Conservation (phyloP, 2,797 vertebrate genomes). For the Tenualosa thibaudeaui region DNA sequence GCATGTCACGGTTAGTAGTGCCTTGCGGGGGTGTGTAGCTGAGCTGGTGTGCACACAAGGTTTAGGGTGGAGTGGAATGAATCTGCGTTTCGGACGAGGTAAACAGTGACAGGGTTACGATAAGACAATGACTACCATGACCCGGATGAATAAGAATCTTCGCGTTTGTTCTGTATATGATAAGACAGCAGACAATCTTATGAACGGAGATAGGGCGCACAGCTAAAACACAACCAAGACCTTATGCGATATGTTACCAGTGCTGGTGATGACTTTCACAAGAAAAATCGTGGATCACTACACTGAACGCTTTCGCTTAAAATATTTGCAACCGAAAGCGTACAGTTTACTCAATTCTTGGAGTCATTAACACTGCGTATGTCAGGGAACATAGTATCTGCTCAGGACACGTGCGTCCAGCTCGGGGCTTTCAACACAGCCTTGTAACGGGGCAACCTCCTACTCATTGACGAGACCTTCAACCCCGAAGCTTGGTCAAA, state of each 20-base stretch:
- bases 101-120: not conserved
- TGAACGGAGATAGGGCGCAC: not conserved
- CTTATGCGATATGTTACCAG: not conserved
- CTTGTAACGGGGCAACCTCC: not conserved
- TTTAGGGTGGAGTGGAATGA: not conserved
- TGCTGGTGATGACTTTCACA: not conserved
- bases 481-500: not conserved
- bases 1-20: not conserved
- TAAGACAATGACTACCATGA: too few species aligned
- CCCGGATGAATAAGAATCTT: too few species aligned
- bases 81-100: not conserved
- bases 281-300: not conserved
- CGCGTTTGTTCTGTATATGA: not conserved
- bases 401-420: slow-evolving; percentile 11
- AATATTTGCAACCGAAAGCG: not conserved
- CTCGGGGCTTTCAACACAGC: not conserved
- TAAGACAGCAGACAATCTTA: not conserved
- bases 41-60: not conserved
- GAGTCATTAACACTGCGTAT: not conserved
- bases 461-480: not conserved
- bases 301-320: not conserved
- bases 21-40: not conserved
- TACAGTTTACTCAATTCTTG: not conserved
- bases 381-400: not conserved
- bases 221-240: not conserved